A percentile compares a stretch with the other conserved stretches of the same genome.
Conservation (phyloP, 2,888 invertebrate species). For the Drosophila basisetae region DNA sequence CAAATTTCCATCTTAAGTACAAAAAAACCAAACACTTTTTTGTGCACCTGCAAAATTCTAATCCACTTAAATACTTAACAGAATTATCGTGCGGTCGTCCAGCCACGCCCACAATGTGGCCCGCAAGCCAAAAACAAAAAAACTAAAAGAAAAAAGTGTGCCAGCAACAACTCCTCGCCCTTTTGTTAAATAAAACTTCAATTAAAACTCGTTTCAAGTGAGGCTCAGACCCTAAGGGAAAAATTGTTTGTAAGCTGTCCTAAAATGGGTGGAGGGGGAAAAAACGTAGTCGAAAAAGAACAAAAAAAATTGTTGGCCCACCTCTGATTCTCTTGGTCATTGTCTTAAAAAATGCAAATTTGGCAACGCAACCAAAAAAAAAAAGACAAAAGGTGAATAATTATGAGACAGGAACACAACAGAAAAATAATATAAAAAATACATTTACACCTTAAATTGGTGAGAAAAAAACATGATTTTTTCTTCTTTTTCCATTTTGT, state of each 20-base stretch:
- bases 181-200: conserved; percentile 77
- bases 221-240: conserved; percentile 36
- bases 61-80: conserved; percentile 80
- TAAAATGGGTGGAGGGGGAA: conserved; percentile 53
- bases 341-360: conserved; percentile 78
- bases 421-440: conserved; percentile 24
- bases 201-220: conserved; percentile 73
- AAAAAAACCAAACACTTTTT: conserved; percentile 29
- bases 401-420: conserved; percentile 48
- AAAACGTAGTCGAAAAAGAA: conserved; percentile 34
- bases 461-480: conserved; percentile 26
- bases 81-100: conserved; percentile 69
- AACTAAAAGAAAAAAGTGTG: not conserved
- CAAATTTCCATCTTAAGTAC: conserved; percentile 63
- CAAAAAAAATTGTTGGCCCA: conserved; percentile 33
- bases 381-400: conserved; percentile 63
- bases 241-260: conserved; percentile 56
- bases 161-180: conserved; percentile 30
- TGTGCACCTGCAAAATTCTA: conserved; percentile 69
- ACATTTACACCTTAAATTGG: conserved; percentile 71
- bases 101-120: conserved; percentile 40
- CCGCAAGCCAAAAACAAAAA: conserved; percentile 14
- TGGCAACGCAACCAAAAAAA: conserved; percentile 41
- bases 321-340: conserved; percentile 47
- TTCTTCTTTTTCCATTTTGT: not conserved